These are phyloP conservation scores for Sciurus carolinensis DNA, from an alignment of 2,797 vertebrate species.

Conservation along the genomic window DNA sequence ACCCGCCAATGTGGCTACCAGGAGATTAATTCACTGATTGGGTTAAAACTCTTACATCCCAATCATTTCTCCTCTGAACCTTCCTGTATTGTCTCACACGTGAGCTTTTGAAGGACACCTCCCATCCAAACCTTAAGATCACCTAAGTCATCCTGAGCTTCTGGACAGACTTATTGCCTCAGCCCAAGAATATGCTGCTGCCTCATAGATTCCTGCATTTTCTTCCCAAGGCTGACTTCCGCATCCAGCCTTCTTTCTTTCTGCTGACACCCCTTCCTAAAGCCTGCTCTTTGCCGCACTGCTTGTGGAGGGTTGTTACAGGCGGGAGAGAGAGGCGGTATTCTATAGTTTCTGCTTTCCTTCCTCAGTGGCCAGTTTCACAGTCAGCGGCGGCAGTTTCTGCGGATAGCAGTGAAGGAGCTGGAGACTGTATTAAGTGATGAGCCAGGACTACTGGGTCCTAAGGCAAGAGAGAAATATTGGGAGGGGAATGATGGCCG, in stretches of 20 bases:
- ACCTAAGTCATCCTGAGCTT: neutral
- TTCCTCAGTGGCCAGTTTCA: constrained; percentile 92
- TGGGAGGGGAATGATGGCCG: neutral
- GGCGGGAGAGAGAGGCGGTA: neutral
- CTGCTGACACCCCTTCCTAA: neutral
- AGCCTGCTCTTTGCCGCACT: neutral
- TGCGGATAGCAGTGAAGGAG: constrained; percentile 93
- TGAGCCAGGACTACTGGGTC: constrained; percentile 96
- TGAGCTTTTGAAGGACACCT: too few species aligned
- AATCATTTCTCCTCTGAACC: too few species aligned
- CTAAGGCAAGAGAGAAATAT: constrained; percentile 91
- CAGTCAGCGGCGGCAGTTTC: constrained; percentile 92
- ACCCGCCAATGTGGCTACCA: too few species aligned
- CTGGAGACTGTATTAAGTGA: constrained; percentile 93
- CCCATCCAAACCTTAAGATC: neutral
- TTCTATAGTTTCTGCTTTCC: neutral
- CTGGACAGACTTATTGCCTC: neutral
- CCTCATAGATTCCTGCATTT: neutral
- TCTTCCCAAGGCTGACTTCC: constrained; percentile 12
- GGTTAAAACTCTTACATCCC: too few species aligned
- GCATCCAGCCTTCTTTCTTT: neutral
- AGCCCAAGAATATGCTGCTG: neutral
- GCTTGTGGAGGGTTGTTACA: neutral
- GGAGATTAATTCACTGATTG: too few species aligned
- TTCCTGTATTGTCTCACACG: too few species aligned